Base-by-base conservation (phyloP, 2,888 invertebrate species). In the Drymonia ruficornis region DNA sequence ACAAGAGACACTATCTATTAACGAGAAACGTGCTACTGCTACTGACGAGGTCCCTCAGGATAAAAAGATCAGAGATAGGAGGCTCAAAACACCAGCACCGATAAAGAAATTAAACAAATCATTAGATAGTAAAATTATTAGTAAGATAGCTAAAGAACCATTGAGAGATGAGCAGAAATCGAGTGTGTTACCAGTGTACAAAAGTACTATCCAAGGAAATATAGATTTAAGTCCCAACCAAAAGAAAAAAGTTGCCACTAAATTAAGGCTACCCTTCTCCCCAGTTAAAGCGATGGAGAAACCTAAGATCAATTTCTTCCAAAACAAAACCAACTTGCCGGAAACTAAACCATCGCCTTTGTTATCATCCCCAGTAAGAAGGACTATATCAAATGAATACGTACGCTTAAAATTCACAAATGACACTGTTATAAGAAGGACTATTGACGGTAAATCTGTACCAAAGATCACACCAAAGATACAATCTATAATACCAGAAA, bases 341-440 rank as follows among this genome's bases (percentile, higher is more conserved):
- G 84, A 83, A 36, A 70, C 51, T 8, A 91, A 91, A 62, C 81
- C 86, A 9, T 87, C 91, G 1, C 84, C 84, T 16, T 72, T 92
- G 47, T 59, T 91, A 8, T 84, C 89, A 3, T 88, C 88, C 29
- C 91, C 91, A 6, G 79, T 91, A 8, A 73, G 92, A 67, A 80
- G 91, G 71, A 92, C 92, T n/a, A 91, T 91, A 78, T 92, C 92
- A 1, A 93, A 93, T 65, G 93, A 93, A 71, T 93, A 93, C 59
- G 93, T 93, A 13, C 83, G 91, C 15, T 63, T 91, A 55, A 93
- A 89, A 69, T 93, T 91, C 70, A 73, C 79, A 6, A 92, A 91
- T 56, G 91, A 91, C 50, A 92, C 92, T 34, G 88, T 92, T 15
- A 75, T 90, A 34, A 70, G 90, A 59, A 80, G 91, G 49, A 91